Base-by-base conservation (phyloP, 2,888 invertebrate species). In the Eilema sororculum region DNA sequence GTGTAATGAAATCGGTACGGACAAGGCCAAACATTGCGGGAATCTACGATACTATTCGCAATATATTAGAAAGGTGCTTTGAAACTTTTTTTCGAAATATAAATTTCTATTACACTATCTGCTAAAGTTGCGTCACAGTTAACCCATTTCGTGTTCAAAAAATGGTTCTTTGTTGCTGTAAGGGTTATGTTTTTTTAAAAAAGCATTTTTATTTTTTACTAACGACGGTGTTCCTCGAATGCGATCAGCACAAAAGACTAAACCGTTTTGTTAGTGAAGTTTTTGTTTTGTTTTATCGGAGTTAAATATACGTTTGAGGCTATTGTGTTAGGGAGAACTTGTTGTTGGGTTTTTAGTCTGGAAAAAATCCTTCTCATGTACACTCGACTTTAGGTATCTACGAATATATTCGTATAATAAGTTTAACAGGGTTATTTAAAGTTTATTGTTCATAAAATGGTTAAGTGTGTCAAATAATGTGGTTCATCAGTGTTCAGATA, bases 21-120 rank as follows among this genome's bases (percentile, higher is more conserved):
- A 93, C 93, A 93, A 92, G 89, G 90, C 87, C 86, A 94, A 95
- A 95, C 93, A 95, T 95, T 94, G 95, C 92, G 93, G 94, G 89
- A 90, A 89, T 84, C 88, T 82, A 81, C 78, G 77, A 88, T 88
- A 77, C 74, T 78, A 80, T 80, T 82, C 76, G 83, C 84, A 80
- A 82, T 79, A 72, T 68, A 81, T 81, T 79, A 78, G 68, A 83
- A 79, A 83, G 83, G 83, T 83, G 71, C 66, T 80, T 69, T 77
- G 69, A 61, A 61, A 72, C 69, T 73, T 75, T 78, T 71, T 68
- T 25, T 74, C 30, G 12, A 33, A 70, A 67, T 65, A 74, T 76
- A 83, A 25, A 67, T 64, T 78, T 77, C 76, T 79, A 75, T 79
- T 74, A 71, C 66, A 74, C 61, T 77, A 62, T 77, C 69, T 78